phyloP scores from a whole-genome alignment of 2,797 vertebrate species.

The Gallirallus australis region DNA sequence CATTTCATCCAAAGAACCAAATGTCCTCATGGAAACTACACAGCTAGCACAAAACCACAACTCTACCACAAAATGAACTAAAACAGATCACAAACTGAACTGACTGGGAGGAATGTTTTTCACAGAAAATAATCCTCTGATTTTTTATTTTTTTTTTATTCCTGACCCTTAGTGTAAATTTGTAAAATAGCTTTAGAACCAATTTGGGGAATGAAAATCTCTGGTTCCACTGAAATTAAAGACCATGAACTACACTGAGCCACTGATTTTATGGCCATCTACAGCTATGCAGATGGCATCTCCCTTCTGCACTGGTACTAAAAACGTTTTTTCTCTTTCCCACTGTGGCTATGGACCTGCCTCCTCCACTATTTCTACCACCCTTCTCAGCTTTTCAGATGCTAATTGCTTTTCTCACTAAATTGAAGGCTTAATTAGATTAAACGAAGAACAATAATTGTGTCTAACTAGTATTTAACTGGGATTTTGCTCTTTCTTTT shows the following conservation, averaged over 20 bases:
- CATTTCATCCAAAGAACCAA: not conserved
- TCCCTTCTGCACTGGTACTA: not conserved
- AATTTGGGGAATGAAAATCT: not conserved
- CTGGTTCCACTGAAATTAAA: not conserved
- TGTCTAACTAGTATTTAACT: constrained; percentile 54
- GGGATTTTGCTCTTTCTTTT: constrained; percentile 44
- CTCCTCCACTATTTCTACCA: constrained; percentile 9
- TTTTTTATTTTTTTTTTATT: not conserved
- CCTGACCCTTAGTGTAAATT: not conserved
- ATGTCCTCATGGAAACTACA: constrained; percentile 7
- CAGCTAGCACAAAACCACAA: constrained; percentile 17
- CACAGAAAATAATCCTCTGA: not conserved
- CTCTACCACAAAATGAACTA: not conserved
- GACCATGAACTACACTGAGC: not conserved
- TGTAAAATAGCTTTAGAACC: not conserved
- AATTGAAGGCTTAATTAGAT: constrained; percentile 69
- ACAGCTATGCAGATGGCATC: not conserved
- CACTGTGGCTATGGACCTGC: not conserved
- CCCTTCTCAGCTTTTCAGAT: constrained; percentile 39
- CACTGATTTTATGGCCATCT: not conserved
- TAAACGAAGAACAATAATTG: constrained; percentile 62
- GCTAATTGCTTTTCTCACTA: constrained; percentile 57
- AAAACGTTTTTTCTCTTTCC: not conserved
- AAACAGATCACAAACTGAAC: not conserved
- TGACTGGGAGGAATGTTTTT: not conserved